A percentile compares a stretch with the other conserved stretches of the same genome.
Evolutionary conservation across 37 sponge, comb jelly and placozoan species (phyloP).

Genomic region (Halisarca cf. caerulea): DNA sequence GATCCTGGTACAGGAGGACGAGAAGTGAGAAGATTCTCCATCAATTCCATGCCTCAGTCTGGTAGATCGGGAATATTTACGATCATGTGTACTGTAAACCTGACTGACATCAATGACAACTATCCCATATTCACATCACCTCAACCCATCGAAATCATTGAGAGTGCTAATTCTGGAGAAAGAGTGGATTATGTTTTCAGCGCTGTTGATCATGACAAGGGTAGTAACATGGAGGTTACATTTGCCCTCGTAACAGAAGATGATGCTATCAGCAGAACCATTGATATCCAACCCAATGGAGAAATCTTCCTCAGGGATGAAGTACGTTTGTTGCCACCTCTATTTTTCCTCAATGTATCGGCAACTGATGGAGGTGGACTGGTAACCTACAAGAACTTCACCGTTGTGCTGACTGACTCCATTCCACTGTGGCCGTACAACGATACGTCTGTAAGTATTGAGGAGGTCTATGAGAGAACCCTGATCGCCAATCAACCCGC

Average conservation of each 20-base stretch:
- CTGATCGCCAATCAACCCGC: slow-evolving; percentile 25
- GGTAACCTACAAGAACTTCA: slow-evolving; percentile 16
- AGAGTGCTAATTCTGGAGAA: slow-evolving; percentile 41
- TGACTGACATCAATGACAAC: slow-evolving; percentile 82
- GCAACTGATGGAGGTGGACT: slow-evolving; percentile 42
- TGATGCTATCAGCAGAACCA: slow-evolving; percentile 31
- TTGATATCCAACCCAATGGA: slow-evolving; percentile 18
- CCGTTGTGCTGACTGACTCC: slow-evolving; percentile 41
- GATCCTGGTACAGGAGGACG: slow-evolving; percentile 63
- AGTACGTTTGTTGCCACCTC: background rate
- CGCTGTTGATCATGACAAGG: slow-evolving; percentile 66
- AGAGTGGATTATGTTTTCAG: slow-evolving; percentile 6
- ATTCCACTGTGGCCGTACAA: slow-evolving; percentile 39
- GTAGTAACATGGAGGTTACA: slow-evolving; percentile 51
- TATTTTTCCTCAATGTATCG: background rate
- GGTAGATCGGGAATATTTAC: slow-evolving; percentile 11
- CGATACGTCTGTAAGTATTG: slow-evolving; percentile 31
- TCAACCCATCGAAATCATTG: slow-evolving; percentile 16
- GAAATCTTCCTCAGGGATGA: slow-evolving; percentile 18
- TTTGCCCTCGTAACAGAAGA: slow-evolving; percentile 32
- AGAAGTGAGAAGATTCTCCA: background rate
- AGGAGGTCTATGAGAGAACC: background rate
- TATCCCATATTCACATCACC: slow-evolving; percentile 39
- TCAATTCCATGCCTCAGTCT: slow-evolving; percentile 24
- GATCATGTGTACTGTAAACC: slow-evolving; percentile 23